Percentiles rank a stretch among this genome's conserved stretches.
phyloP scores from a whole-genome alignment of 2,113 vertebrate genomes.

The Myanophis thanlyinensis region DNA sequence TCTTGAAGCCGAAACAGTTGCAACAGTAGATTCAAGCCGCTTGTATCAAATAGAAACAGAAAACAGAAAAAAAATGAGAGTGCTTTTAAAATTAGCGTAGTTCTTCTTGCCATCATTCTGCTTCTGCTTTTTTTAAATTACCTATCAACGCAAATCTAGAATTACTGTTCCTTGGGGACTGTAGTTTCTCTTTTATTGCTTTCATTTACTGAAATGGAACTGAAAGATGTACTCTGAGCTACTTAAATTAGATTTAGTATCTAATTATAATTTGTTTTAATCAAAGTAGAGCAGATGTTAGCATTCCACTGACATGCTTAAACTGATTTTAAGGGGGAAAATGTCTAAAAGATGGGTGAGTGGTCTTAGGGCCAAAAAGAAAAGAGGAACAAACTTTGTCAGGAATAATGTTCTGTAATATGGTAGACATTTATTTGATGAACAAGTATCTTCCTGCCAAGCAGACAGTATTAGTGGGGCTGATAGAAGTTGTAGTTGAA shows the following conservation, averaged over 20 bases:
- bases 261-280: constrained; percentile 25
- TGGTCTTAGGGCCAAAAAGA: background rate
- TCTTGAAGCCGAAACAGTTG: background rate
- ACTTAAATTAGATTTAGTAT: constrained; percentile 4
- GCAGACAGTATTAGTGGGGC: background rate
- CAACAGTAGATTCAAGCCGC: background rate
- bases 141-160: background rate
- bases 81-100: background rate
- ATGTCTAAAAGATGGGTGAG: background rate
- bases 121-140: background rate
- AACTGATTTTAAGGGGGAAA: background rate
- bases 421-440: background rate
- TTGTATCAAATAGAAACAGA: background rate
- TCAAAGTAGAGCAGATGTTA: constrained; percentile 10
- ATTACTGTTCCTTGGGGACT: background rate
- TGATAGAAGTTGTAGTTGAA: background rate
- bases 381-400: background rate
- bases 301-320: background rate
- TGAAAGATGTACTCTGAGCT: background rate
- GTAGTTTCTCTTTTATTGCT: constrained; percentile 14
- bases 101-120: background rate
- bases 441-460: background rate
- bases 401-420: background rate
- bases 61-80: background rate
- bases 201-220: background rate